Conservation (phyloP, 2,888 invertebrate species). For the Epistrophe grossulariae region DNA sequence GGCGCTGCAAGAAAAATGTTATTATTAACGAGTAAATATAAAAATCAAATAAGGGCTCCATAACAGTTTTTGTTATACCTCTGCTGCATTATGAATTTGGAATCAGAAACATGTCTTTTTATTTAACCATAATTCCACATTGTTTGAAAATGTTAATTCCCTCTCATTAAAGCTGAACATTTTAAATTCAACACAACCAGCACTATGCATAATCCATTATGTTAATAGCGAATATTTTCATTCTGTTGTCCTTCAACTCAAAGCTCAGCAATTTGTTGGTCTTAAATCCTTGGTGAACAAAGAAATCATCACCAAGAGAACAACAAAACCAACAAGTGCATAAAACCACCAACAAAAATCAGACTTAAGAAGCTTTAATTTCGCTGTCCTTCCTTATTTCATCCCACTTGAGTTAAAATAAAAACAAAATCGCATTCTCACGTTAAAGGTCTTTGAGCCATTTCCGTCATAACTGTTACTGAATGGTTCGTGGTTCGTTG, state of each 20-base stretch:
- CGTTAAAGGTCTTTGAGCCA: constrained; percentile 55
- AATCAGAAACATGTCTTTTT: too few relatives aligned
- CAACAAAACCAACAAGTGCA: constrained; percentile 40
- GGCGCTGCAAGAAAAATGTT: too few relatives aligned
- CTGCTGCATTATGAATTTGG: too few relatives aligned
- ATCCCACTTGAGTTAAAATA: not conserved
- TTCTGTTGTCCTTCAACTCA: not conserved
- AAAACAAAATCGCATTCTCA: constrained; percentile 36
- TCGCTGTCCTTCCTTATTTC: not conserved
- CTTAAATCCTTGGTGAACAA: not conserved
- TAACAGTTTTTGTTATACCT: too few relatives aligned
- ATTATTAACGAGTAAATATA: too few relatives aligned
- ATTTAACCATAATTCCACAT: too few relatives aligned
- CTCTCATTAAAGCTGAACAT: not conserved
- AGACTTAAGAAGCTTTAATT: constrained; percentile 36
- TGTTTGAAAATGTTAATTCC: not conserved
- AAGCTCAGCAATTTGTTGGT: constrained; percentile 18
- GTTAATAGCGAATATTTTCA: not conserved
- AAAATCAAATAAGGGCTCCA: too few relatives aligned
- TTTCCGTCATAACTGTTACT: constrained; percentile 59
- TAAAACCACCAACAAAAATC: constrained; percentile 17
- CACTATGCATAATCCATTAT: not conserved
- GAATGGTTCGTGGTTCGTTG: constrained; percentile 10
- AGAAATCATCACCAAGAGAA: constrained; percentile 1
- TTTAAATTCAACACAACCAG: not conserved